These are phyloP conservation scores for Saxidomus purpurata DNA, from an alignment of 1,140 invertebrate species.

Conservation along the genomic window DNA sequence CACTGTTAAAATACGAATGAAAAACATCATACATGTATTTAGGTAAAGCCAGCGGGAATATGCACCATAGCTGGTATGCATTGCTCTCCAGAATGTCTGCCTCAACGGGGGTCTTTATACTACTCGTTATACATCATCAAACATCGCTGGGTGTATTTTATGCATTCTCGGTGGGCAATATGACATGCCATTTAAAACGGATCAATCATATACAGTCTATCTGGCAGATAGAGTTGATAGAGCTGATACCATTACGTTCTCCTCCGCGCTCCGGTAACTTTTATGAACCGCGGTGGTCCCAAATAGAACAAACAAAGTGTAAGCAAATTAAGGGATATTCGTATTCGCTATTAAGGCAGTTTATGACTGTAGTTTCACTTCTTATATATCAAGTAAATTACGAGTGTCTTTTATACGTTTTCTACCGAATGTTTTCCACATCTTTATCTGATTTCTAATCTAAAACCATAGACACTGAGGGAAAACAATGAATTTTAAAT, in stretches of 20 bases:
- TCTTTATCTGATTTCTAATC: too few species aligned
- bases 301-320: neutral
- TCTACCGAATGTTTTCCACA: too few species aligned
- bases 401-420: too few species aligned
- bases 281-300: constrained; percentile 51
- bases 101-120: constrained; percentile 8
- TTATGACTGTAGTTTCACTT: neutral
- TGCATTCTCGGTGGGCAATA: constrained; percentile 55
- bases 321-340: neutral
- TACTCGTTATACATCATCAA: neutral
- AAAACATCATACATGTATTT: too few species aligned
- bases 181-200: constrained; percentile 59
- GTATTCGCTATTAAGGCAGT: neutral
- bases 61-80: neutral
- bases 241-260: constrained; percentile 3
- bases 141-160: constrained; percentile 41
- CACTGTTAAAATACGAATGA: too few species aligned
- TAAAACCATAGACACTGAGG: too few species aligned
- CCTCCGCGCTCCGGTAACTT: neutral
- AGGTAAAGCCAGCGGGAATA: neutral
- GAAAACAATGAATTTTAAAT: too few species aligned
- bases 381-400: too few species aligned
- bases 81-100: neutral
- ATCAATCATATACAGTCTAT: constrained; percentile 53
- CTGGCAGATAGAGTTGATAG: constrained; percentile 15